Evolutionary conservation across 1,140 invertebrate genomes (phyloP).

Genomic region (Lepidurus packardi): DNA sequence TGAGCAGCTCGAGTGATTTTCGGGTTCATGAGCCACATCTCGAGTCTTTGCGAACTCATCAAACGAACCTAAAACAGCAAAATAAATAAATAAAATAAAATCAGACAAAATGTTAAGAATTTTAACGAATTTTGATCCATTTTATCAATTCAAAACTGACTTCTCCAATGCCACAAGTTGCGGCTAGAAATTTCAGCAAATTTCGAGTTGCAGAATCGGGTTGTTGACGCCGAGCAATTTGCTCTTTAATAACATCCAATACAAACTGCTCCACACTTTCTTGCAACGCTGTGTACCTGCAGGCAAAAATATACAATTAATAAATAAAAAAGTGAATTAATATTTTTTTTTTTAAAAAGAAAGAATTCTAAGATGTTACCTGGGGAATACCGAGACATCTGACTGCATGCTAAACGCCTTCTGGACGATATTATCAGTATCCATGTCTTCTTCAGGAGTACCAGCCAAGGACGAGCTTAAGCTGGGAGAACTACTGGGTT

Average conservation of each 20-base stretch:
- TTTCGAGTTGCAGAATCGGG: conserved; percentile 30
- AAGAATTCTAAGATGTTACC: conserved; percentile 39
- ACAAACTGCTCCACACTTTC: conserved; percentile 18
- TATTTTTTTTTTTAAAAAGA: no score
- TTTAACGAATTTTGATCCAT: neutral
- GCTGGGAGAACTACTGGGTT: conserved; percentile 38
- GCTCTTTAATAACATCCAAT: conserved; percentile 29
- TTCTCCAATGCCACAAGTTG: conserved; percentile 27
- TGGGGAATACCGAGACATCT: conserved; percentile 38
- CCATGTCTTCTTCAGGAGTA: conserved; percentile 23
- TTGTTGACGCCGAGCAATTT: conserved; percentile 28
- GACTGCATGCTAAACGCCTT: neutral
- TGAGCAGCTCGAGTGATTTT: conserved; percentile 86
- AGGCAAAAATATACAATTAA: neutral
- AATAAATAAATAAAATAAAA: neutral
- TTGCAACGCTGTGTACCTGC: neutral
- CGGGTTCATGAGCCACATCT: conserved; percentile 92
- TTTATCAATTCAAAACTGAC: neutral
- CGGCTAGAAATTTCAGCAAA: conserved; percentile 33
- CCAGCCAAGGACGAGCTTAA: conserved; percentile 24
- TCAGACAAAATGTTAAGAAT: neutral
- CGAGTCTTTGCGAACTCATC: conserved; percentile 72
- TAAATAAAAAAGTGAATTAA: no score
- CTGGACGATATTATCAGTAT: conserved; percentile 5
- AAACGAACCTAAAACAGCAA: conserved; percentile 57